These are phyloP conservation scores for Folsomia candida DNA, from an alignment of 2,888 invertebrate genomes.

Conservation along the genomic window DNA sequence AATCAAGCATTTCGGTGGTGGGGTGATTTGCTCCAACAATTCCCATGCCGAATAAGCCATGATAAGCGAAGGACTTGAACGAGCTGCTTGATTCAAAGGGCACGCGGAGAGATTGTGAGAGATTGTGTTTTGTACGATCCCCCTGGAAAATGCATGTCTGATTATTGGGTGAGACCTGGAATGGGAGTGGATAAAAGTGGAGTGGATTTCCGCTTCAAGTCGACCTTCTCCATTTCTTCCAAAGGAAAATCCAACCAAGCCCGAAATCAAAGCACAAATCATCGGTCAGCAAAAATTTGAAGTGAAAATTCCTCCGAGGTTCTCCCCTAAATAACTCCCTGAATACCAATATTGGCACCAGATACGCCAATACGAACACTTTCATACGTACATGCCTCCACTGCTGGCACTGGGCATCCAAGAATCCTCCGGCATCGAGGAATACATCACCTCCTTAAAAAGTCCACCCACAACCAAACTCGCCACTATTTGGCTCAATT, in stretches of 20 bases:
- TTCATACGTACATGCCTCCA: too few species aligned
- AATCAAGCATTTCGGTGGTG: not conserved
- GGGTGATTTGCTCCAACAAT: not conserved
- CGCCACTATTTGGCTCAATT: not conserved
- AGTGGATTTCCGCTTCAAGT: not conserved
- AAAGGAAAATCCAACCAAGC: not conserved
- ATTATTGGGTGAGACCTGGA: not conserved
- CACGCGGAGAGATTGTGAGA: too few species aligned
- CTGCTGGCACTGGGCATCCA: too few species aligned
- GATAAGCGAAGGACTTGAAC: not conserved
- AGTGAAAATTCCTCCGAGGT: conserved; percentile 34
- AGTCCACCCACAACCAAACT: not conserved
- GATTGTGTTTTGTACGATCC: too few species aligned
- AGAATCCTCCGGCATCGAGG: too few species aligned
- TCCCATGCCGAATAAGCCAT: not conserved
- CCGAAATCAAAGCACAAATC: conserved; percentile 42
- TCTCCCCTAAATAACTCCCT: conserved; percentile 44
- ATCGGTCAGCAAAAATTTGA: conserved; percentile 46
- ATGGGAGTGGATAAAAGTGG: not conserved
- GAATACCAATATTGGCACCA: conserved; percentile 40
- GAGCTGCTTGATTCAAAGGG: too few species aligned
- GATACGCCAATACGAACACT: not conserved
- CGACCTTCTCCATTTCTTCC: not conserved
- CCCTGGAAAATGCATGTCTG: too few species aligned
- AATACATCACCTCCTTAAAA: conserved; percentile 27